Evolutionary conservation across 1,140 invertebrate species (phyloP), one percentile per base, ranked within the genome.

Genomic region (Andricus grossulariae): DNA sequence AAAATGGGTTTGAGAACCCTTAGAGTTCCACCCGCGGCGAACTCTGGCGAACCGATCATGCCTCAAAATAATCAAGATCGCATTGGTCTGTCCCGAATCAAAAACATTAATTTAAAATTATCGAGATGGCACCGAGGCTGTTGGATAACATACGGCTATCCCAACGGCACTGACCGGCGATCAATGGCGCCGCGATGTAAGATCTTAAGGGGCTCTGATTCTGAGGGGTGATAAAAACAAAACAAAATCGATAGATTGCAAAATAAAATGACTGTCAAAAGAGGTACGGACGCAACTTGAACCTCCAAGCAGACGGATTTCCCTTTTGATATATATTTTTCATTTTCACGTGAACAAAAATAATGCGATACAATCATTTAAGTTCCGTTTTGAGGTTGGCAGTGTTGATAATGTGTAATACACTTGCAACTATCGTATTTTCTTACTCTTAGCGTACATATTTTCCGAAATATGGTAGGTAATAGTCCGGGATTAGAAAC

Each of bases 271-370:
- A 25, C 60, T 39, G 60, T 51, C 78, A 70, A 77, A 79, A 76
- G 77, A 57, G 76, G 80, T 80, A 71, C 75, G 80, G 77, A 77
- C 74, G 76, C 73, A 18, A 49, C 66, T 66, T 66, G 15, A 16
- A 66, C 25, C 25, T 39, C 57, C 57, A 4, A 75, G 55, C 77
- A 73, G 79, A 84, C 77, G 79, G 79, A 84, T 84, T 84, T 80
- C 79, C 81, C 81, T 84, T 84, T 84, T 84, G 83, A 84, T 84
- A 84, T 84, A 81, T 82, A 84, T 84, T 82, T 84, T 82, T 74
- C 76, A 79, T 80, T 81, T 73, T 84, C 81, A 76, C 77, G 81
- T 75, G 80, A 80, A 74, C 83, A 78, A 79, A 81, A 82, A 80
- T 82, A 75, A 78, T 72, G 76, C 80, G 81, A 79, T 78, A 76